A percentile compares a stretch with the other conserved stretches of the same genome.
These are phyloP conservation scores for Philhelius pedissequus DNA, from an alignment of 2,888 invertebrate genomes.

Conservation along the genomic window DNA sequence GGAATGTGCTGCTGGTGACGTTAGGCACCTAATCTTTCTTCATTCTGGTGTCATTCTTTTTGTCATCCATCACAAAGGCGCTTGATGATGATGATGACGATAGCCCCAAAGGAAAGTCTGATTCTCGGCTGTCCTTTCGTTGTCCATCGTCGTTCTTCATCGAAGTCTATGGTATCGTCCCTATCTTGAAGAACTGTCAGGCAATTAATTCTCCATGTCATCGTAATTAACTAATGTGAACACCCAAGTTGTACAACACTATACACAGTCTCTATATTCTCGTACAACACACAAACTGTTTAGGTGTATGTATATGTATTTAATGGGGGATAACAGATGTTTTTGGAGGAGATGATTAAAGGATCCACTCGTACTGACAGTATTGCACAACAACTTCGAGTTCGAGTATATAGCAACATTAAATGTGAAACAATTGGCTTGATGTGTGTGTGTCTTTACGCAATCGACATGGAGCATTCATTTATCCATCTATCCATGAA, in stretches of 20 bases:
- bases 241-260: neutral
- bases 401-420: slow-evolving; percentile 21
- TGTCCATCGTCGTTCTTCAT: neutral
- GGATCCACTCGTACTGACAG: slow-evolving; percentile 35
- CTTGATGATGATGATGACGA: slow-evolving; percentile 9
- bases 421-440: slow-evolving; percentile 58
- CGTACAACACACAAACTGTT: neutral
- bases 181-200: slow-evolving; percentile 48
- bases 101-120: neutral
- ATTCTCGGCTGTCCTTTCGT: neutral
- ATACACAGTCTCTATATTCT: neutral
- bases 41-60: slow-evolving; percentile 34
- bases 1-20: slow-evolving; percentile 14
- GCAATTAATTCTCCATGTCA: slow-evolving; percentile 64
- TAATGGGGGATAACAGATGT: slow-evolving; percentile 47
- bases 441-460: neutral
- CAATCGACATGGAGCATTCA: slow-evolving; percentile 30
- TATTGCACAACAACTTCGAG: neutral
- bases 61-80: slow-evolving; percentile 50
- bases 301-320: neutral
- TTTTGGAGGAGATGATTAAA: slow-evolving; percentile 48
- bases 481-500: neutral
- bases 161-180: neutral
- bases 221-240: slow-evolving; percentile 66
- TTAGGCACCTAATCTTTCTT: slow-evolving; percentile 39